Percentiles rank a stretch among this genome's conserved stretches.
These are phyloP conservation scores for Axea sp. DNA, from an alignment of 2,888 invertebrate species.

Conservation along the genomic window DNA sequence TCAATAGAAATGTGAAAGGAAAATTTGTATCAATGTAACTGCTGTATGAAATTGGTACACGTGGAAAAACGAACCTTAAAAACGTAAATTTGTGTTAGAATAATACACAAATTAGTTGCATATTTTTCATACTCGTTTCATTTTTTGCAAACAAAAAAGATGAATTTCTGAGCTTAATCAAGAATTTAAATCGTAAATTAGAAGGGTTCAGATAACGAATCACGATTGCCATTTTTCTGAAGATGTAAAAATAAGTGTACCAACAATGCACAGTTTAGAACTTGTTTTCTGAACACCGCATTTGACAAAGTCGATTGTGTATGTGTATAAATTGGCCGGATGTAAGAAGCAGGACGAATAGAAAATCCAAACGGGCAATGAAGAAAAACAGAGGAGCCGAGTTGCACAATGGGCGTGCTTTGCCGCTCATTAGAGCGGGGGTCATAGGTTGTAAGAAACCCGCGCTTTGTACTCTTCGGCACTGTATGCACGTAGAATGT, in stretches of 20 bases:
- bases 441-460: slow-evolving; percentile 71
- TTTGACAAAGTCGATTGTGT: slow-evolving; percentile 54
- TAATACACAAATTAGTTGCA: too few relatives aligned
- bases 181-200: slow-evolving; percentile 42
- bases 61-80: too few relatives aligned
- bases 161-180: slow-evolving; percentile 31
- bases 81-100: too few relatives aligned
- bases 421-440: slow-evolving; percentile 75
- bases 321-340: slow-evolving; percentile 58
- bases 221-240: slow-evolving; percentile 31
- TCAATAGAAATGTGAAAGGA: too few relatives aligned
- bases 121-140: too few relatives aligned
- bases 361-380: slow-evolving; percentile 55
- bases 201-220: slow-evolving; percentile 36
- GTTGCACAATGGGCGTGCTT: slow-evolving; percentile 73
- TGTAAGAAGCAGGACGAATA: slow-evolving; percentile 55
- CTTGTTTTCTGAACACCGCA: slow-evolving; percentile 26
- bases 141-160: too few relatives aligned
- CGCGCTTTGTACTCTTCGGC: slow-evolving; percentile 68
- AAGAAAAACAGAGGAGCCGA: slow-evolving; percentile 52
- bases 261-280: slow-evolving; percentile 34
- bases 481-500: slow-evolving; percentile 61
- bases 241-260: slow-evolving; percentile 35
- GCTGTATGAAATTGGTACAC: too few relatives aligned
- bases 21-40: too few relatives aligned